A percentile compares a stretch with the other conserved stretches of the same genome.
Conservation (phyloP, 2,113 vertebrate genomes). For the Diadophis punctatus region DNA sequence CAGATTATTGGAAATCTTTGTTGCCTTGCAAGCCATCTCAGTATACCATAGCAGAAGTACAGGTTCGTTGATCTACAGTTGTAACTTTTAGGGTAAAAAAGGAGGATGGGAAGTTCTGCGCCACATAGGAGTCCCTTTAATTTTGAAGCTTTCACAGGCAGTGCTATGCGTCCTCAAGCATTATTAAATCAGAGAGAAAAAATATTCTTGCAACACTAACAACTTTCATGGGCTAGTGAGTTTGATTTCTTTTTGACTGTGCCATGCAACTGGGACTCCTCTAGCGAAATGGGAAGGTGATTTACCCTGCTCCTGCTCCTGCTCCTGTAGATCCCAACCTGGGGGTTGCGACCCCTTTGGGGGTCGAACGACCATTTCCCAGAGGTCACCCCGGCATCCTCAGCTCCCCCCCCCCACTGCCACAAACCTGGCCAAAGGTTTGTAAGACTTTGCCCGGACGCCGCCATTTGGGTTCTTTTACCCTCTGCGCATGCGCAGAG, state of each 20-base stretch:
- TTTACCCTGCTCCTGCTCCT: not conserved
- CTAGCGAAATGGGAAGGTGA: not conserved
- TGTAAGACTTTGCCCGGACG: too few relatives aligned
- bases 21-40: conserved; percentile 20
- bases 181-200: not conserved
- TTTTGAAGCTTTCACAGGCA: not conserved
- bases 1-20: not conserved
- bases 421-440: too few relatives aligned
- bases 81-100: not conserved
- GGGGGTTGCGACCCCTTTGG: too few relatives aligned
- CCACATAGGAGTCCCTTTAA: not conserved
- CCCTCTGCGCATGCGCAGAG: too few relatives aligned
- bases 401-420: too few relatives aligned
- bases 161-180: not conserved
- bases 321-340: too few relatives aligned
- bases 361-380: too few relatives aligned
- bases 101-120: not conserved
- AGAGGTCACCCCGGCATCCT: too few relatives aligned
- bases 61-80: not conserved
- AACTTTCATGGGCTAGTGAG: not conserved
- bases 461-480: too few relatives aligned
- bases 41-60: not conserved
- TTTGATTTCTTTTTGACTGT: not conserved
- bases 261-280: not conserved
- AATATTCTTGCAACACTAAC: not conserved